Base-by-base conservation (phyloP, 2,888 invertebrate genomes). In the Caenorhabditis becei region DNA sequence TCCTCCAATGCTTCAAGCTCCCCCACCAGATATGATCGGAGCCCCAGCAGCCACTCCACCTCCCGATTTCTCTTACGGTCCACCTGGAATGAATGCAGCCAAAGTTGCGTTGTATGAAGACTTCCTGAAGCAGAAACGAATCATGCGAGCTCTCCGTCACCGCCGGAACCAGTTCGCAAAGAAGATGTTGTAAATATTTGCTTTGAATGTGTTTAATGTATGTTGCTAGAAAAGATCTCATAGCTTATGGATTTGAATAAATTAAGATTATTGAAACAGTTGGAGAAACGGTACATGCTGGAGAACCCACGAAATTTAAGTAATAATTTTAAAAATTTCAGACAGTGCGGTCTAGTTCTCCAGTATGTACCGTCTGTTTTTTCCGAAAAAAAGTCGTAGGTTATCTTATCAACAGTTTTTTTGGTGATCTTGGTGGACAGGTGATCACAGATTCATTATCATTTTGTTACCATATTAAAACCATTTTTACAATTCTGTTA, bases 1-100 rank as follows among this genome's bases (percentile, higher is more conserved):
- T 16, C 80, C 80, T 23, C 80, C 80, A 35, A 71, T 63, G 62
- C 54, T 80, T 26, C 56, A 59, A 44, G 44, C 61, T 1, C 74
- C 53, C 0, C 8, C 41, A 4, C 28, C 67, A 37, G 80, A 80
- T n/a, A 70, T 80, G 75, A 72, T 81, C 20, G 80, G 80, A 20
- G 80, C 80, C 23, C 80, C 80, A 41, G 63, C 80, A 16, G 77
- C 77, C 20, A 81, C 80, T 16, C 80, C 80, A 14, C 80, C 80
- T 41, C 80, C 80, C 0, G 80, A 81, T 26, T 75, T 75, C 24
- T 66, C 66, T 0, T 81, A 77, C 35, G 80, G 80, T n/a, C 80
- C 80, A 8, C 80, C 80, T 2, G 77, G 80, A 62, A 81, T 81
- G 80, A 62, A 77, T 37, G 66, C 71, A 0, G 61, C 66, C 0